Base-by-base conservation (phyloP, 2,113 vertebrate species). In the Otis tarda region DNA sequence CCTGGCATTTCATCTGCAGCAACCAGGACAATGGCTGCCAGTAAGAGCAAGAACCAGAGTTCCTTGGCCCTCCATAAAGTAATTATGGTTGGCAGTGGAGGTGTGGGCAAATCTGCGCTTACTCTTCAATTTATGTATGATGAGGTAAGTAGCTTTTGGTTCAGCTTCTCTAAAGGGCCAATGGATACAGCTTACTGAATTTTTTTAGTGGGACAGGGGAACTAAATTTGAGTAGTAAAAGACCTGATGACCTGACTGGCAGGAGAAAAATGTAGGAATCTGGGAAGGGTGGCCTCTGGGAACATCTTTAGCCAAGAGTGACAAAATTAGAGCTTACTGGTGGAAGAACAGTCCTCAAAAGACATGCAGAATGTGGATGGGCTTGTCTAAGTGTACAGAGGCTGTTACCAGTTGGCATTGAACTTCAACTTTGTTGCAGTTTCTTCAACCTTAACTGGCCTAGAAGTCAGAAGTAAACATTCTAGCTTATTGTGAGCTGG, bases 51-150 rank as follows among this genome's bases (percentile, higher is more conserved):
- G 95, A 98, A 97, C 92, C 98, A 98, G 97, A 98, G 98, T 91
- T 98, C 98, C 56, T 86, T 98, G 96, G 98, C 97, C 24, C 98
- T 98, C 31, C 98, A 98, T 97, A 98, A 98, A 95, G 98, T 98
- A 49, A 98, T 98, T 95, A 98, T 98, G 98, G 98, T 98, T 43
- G 98, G 98, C 89, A 98, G 98, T 19, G 98, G 98, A 68, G 98
- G 98, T 16, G 98, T 98, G 10, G 98, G 98, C 96, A 98, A 98
- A 89, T 98, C 98, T 14, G 98, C 98, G 18, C 98, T 98, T 76
- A 98, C 98, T 2, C 98, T 98, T 75, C 98, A 98, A 67, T 98
- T 98, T 92, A 98, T 98, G 98, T 98, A 98, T 24, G 98, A 98
- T 31, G 98, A 98, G 98, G 98, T 98, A 97, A 98, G 98, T 80